phyloP scores from a whole-genome alignment of 2,888 invertebrate genomes.

The Orthosia incerta region DNA sequence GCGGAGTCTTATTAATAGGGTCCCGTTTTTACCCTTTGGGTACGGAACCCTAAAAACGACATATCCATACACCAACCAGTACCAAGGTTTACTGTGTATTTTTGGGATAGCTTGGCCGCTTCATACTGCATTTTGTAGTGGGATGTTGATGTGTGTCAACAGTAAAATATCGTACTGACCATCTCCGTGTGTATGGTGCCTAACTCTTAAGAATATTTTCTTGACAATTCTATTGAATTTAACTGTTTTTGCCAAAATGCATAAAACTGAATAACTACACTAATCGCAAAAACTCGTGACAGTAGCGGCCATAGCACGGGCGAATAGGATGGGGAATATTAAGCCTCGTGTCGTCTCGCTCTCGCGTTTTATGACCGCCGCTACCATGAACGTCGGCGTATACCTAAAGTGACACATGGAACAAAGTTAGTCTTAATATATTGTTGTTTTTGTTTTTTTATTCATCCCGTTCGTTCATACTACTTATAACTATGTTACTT shows the following conservation, averaged over 20 bases:
- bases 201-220: constrained; percentile 29
- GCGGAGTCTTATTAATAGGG: too few relatives aligned
- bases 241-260: constrained; percentile 55
- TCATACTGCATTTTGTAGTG: too few relatives aligned
- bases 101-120: not conserved
- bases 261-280: constrained; percentile 38
- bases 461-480: constrained; percentile 7
- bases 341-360: constrained; percentile 1
- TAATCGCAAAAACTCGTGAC: constrained; percentile 4
- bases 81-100: not conserved
- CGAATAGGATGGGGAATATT: constrained; percentile 11
- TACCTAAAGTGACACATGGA: constrained; percentile 17
- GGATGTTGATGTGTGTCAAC: not conserved
- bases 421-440: constrained; percentile 35
- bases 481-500: constrained; percentile 21
- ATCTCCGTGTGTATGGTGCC: not conserved
- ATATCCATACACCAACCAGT: too few relatives aligned
- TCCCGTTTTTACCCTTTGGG: too few relatives aligned
- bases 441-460: constrained; percentile 32
- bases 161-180: not conserved
- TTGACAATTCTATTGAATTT: too few relatives aligned
- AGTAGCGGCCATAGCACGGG: constrained; percentile 12
- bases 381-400: not conserved
- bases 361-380: constrained; percentile 2
- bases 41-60: too few relatives aligned